These are phyloP conservation scores for Brachyptera putata DNA, from an alignment of 2,888 invertebrate species.

Conservation along the genomic window DNA sequence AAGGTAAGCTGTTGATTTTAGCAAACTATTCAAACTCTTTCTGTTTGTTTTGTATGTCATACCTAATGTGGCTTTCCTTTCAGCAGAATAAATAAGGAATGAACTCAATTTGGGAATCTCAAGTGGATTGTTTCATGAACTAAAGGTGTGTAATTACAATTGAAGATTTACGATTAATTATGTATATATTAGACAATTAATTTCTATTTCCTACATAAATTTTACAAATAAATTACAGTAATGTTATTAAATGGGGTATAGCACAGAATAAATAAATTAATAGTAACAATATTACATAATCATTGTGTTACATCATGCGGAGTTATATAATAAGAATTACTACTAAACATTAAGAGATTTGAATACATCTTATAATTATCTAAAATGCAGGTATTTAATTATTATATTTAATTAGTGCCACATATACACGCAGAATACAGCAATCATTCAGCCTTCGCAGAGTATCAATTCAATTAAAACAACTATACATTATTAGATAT, in stretches of 20 bases:
- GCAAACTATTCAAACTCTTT: too few relatives aligned
- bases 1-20: too few relatives aligned
- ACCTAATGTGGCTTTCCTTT: too few relatives aligned
- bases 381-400: slow-evolving; percentile 2
- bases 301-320: slow-evolving; percentile 20
- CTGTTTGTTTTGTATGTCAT: too few relatives aligned
- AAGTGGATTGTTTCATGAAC: too few relatives aligned
- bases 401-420: slow-evolving; percentile 23
- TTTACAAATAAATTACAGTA: slow-evolving; percentile 30
- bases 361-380: background rate
- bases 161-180: too few relatives aligned
- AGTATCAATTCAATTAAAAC: too few relatives aligned
- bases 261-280: slow-evolving; percentile 28
- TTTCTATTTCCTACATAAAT: slow-evolving; percentile 27
- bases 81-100: too few relatives aligned
- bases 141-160: too few relatives aligned
- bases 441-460: too few relatives aligned
- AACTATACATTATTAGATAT: too few relatives aligned
- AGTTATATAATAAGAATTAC: background rate
- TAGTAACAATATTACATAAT: slow-evolving; percentile 20
- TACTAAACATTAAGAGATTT: slow-evolving; percentile 15
- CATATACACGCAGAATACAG: slow-evolving; percentile 20
- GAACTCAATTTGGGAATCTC: too few relatives aligned
- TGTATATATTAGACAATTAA: slow-evolving; percentile 27
- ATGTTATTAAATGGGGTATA: slow-evolving; percentile 19